Conservation (phyloP, 2,888 invertebrate genomes). For the Troilus luridus region DNA sequence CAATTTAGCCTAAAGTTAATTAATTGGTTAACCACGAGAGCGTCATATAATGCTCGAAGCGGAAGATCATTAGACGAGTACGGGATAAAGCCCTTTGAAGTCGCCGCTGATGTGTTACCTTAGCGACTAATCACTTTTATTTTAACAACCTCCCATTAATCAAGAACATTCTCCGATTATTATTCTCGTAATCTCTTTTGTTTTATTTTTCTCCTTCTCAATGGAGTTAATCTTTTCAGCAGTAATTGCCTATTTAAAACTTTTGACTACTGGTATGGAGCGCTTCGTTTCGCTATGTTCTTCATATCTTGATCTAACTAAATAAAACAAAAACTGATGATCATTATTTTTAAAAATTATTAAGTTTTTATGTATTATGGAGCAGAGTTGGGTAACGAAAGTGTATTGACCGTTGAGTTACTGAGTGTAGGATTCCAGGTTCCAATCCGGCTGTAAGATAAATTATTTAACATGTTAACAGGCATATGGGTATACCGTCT, state of each 20-base stretch:
- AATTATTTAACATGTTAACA: too few relatives aligned
- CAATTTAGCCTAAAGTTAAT: background rate
- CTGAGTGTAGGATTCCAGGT: too few relatives aligned
- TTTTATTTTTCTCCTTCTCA: background rate
- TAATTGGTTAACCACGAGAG: background rate
- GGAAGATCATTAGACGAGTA: background rate
- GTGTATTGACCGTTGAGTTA: too few relatives aligned
- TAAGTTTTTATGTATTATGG: too few relatives aligned
- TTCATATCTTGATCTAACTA: background rate
- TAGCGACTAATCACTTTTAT: constrained; percentile 20
- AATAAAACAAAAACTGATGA: too few relatives aligned
- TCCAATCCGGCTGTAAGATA: too few relatives aligned
- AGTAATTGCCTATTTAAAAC: constrained; percentile 21
- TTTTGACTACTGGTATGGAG: background rate
- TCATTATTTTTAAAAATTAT: too few relatives aligned
- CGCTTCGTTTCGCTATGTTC: background rate
- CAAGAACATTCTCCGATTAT: background rate
- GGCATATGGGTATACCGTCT: too few relatives aligned
- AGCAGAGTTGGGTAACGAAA: too few relatives aligned
- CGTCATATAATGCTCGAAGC: background rate
- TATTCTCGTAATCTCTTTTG: background rate
- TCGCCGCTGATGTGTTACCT: background rate
- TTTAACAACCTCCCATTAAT: constrained; percentile 20
- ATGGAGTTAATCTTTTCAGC: background rate
- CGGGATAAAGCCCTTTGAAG: background rate